Evolutionary conservation across 2,797 vertebrate species (phyloP), one percentile per base, ranked within the genome.

Genomic region (Anabacerthia variegaticeps): DNA sequence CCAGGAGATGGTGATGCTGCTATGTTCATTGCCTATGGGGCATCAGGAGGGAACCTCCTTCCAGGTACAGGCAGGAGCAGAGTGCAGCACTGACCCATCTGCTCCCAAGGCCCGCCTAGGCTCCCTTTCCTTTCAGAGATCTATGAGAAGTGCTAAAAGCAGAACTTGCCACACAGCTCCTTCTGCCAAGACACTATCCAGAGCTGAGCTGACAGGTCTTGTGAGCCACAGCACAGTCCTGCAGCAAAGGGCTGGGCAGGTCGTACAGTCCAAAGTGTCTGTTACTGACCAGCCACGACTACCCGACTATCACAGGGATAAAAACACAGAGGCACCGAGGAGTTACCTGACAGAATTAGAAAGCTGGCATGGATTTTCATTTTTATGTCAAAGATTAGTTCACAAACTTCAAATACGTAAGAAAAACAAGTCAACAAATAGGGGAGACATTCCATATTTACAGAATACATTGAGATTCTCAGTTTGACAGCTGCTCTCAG

Each of bases 11-110:
- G 14, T 62, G 37, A 13, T 8, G 28, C 62, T n/a, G 34, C 48
- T 39, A 3, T 0, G 3, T 48, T 21, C 17, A 34, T 2, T 11
- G 2, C 32, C 56, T 11, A 20, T 23, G 0, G 7, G 67, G 10
- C 8, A 16, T 8, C n/a, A 49, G 24, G 41, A 92, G 58, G 76
- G 58, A 80, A 61, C 61, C 22, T 52, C 23, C 58, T 21, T 71
- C 43, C 10, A 3, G 12, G 12, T 2, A 5, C 0, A 20, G 9
- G 14, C 5, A 61, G n/a, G 10, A 79, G 51, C 58, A 58, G 44
- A 23, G 67, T 5, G 16, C 34, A 24, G 52, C 37, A 55, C 49
- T 49, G 48, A 7, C 13, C 32, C 6, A 1, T 14, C 62, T 59
- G 34, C 71, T 78, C 28, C 43, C 0, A 1, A 17, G 28, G 21